Conservation (phyloP, 2,888 invertebrate species). For the Seira ritae region DNA sequence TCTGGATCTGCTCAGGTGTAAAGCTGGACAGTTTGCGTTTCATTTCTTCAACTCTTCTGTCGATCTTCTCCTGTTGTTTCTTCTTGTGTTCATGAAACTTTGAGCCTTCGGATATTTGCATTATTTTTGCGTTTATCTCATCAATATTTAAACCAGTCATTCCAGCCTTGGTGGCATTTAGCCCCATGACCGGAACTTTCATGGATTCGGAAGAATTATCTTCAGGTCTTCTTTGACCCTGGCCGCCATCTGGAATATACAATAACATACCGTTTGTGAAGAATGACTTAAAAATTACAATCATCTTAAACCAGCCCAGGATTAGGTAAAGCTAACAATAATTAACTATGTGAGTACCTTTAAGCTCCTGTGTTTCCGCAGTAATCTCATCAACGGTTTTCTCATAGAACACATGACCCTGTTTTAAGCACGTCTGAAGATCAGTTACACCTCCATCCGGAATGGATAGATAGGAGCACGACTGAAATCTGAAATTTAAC, state of each 20-base stretch:
- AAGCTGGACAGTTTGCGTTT: constrained; percentile 73
- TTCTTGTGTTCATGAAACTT: constrained; percentile 78
- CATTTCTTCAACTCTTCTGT: constrained; percentile 76
- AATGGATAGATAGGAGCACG: not conserved
- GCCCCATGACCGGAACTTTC: constrained; percentile 43
- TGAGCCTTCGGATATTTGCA: constrained; percentile 77
- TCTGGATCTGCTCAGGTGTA: constrained; percentile 74
- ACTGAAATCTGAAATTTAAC: not conserved
- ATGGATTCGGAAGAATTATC: not conserved
- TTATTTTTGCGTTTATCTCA: constrained; percentile 75
- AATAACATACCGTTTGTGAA: too few relatives aligned
- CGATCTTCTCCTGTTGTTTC: constrained; percentile 77
- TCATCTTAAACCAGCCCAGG: too few relatives aligned
- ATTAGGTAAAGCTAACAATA: not conserved
- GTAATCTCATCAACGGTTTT: not conserved
- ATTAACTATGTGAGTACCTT: too few relatives aligned
- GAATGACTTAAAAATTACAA: too few relatives aligned
- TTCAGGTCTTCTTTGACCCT: too few relatives aligned
- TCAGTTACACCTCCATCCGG: not conserved
- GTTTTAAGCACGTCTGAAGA: not conserved
- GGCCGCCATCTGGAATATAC: too few relatives aligned
- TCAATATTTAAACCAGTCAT: constrained; percentile 74
- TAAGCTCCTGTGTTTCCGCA: too few relatives aligned
- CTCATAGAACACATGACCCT: not conserved
- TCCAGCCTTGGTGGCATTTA: constrained; percentile 73